phyloP scores from a whole-genome alignment of 2,888 invertebrate genomes.

The Pollenia griseotomentosa region DNA sequence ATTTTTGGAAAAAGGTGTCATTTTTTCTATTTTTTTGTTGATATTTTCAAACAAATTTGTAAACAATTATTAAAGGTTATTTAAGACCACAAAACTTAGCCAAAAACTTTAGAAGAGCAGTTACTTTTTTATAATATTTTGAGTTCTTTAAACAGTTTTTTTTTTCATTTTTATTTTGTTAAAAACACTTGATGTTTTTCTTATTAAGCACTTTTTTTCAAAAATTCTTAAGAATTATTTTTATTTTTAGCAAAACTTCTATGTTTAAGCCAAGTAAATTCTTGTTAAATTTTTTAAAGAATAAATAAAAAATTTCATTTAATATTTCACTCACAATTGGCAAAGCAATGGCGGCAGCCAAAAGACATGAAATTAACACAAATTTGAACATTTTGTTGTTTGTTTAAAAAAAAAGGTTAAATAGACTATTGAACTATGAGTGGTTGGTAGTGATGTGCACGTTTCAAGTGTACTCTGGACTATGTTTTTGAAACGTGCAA shows the following conservation, averaged over 20 bases:
- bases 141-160: background rate
- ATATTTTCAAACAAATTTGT: conserved; percentile 10
- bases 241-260: background rate
- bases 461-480: conserved; percentile 82
- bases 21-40: background rate
- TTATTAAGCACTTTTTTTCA: background rate
- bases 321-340: conserved; percentile 81
- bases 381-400: conserved; percentile 79
- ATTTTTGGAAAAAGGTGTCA: conserved; percentile 9
- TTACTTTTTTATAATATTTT: background rate
- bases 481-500: conserved; percentile 78
- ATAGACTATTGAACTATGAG: conserved; percentile 38
- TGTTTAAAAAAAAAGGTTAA: conserved; percentile 8
- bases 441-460: conserved; percentile 76
- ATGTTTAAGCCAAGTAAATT: conserved; percentile 7
- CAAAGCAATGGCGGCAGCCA: conserved; percentile 80
- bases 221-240: background rate
- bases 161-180: background rate
- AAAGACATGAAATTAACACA: conserved; percentile 81
- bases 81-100: background rate
- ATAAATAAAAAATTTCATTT: conserved; percentile 25
- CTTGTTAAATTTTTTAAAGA: conserved; percentile 13
- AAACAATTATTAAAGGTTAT: conserved; percentile 7
- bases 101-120: too few species aligned
- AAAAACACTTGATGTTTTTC: conserved; percentile 30